Evolutionary conservation across 2,888 invertebrate genomes (phyloP).

Genomic region (Notodonta ziczac): DNA sequence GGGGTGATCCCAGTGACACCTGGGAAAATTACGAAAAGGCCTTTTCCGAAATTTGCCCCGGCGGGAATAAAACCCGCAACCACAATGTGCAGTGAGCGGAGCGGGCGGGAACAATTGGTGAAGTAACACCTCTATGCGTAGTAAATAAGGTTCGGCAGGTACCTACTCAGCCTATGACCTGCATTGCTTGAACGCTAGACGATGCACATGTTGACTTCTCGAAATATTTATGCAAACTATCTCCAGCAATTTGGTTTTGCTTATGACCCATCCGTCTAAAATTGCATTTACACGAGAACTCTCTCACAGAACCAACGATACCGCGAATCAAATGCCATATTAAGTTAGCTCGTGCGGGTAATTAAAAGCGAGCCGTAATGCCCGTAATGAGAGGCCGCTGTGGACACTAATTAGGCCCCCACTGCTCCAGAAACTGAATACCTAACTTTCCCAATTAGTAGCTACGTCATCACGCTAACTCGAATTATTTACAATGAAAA

Average conservation of each 20-base stretch:
- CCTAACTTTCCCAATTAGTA: constrained; percentile 71
- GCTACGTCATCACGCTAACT: constrained; percentile 48
- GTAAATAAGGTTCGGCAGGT: no score
- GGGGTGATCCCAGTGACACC: no score
- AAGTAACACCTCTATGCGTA: no score
- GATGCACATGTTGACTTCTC: not conserved
- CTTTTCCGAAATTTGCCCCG: no score
- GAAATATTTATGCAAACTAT: not conserved
- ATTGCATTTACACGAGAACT: constrained; percentile 24
- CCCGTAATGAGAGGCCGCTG: constrained; percentile 65
- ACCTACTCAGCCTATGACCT: no score
- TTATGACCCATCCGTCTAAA: constrained; percentile 11
- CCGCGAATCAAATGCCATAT: constrained; percentile 51
- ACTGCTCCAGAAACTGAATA: constrained; percentile 67
- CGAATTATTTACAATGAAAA: constrained; percentile 45
- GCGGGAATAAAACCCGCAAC: no score
- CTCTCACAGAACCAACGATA: constrained; percentile 32
- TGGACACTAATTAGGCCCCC: constrained; percentile 68
- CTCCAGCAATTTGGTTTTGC: constrained; percentile 8
- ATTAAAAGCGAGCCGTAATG: constrained; percentile 69
- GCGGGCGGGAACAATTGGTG: no score
- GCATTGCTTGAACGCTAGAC: no score
- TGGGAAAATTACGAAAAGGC: no score
- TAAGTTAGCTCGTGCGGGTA: constrained; percentile 66
- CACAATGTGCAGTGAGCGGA: no score